Conservation (phyloP, 1,140 invertebrate genomes). For the Mizuhopecten yessoensis region DNA sequence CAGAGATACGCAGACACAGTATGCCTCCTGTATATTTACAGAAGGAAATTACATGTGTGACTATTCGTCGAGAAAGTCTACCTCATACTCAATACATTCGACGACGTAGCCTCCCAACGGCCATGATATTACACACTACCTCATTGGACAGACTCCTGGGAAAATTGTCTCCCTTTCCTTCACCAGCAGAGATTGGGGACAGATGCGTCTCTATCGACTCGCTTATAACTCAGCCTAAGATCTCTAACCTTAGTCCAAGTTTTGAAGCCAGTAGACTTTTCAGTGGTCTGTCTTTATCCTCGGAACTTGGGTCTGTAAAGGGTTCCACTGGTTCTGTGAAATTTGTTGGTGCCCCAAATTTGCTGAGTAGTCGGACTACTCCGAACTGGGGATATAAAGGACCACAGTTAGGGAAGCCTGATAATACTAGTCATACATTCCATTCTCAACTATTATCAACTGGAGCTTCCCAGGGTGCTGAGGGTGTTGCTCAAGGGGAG, state of each 20-base stretch:
- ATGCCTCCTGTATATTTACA: conserved; percentile 70
- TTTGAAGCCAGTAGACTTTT: conserved; percentile 66
- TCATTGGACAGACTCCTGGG: conserved; percentile 64
- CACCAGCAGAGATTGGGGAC: conserved; percentile 36
- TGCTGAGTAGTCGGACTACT: conserved; percentile 41
- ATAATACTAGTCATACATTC: conserved; percentile 41
- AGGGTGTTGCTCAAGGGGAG: conserved; percentile 42
- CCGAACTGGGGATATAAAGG: conserved; percentile 30
- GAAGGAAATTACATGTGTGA: conserved; percentile 71
- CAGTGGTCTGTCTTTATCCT: conserved; percentile 52
- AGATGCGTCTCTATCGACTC: conserved; percentile 72
- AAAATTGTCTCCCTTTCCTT: conserved; percentile 55
- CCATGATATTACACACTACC: conserved; percentile 66
- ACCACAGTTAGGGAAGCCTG: conserved; percentile 41
- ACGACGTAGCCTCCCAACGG: conserved; percentile 67
- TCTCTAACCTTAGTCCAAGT: conserved; percentile 71
- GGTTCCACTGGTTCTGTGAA: conserved; percentile 51
- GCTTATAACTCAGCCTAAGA: conserved; percentile 70
- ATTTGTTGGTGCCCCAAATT: conserved; percentile 50
- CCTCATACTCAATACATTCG: conserved; percentile 60
- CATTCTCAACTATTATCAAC: conserved; percentile 36
- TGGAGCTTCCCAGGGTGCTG: conserved; percentile 45
- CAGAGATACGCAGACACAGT: conserved; percentile 67
- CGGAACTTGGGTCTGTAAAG: conserved; percentile 37
- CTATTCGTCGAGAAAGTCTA: conserved; percentile 68